Evolutionary conservation across 2,113 vertebrate genomes (phyloP).

Genomic region (Malaclemys terrapin): DNA sequence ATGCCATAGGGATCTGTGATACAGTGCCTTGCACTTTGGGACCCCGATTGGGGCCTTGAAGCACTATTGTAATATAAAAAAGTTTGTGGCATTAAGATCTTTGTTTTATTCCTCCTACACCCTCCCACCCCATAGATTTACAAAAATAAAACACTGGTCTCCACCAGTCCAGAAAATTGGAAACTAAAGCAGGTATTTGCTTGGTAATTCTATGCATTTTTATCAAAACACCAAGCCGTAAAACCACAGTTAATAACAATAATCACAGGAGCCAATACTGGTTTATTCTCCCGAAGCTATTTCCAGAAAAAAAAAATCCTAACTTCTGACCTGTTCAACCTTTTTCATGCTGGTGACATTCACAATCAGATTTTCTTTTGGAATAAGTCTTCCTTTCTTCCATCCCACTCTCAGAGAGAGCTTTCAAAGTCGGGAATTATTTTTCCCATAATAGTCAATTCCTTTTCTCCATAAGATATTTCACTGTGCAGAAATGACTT

Average conservation of each 20-base stretch:
- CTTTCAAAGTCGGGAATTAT: constrained; percentile 18
- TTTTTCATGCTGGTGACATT: constrained; percentile 22
- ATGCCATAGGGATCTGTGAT: not conserved
- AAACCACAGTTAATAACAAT: not conserved
- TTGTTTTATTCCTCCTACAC: not conserved
- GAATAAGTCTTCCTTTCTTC: constrained; percentile 5
- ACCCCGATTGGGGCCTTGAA: not conserved
- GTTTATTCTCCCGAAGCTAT: not conserved
- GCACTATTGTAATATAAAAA: not conserved
- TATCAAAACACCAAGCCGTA: not conserved
- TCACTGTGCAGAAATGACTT: constrained; percentile 48
- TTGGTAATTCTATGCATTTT: not conserved
- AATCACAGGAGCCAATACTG: not conserved
- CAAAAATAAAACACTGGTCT: not conserved
- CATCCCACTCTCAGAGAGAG: constrained; percentile 10
- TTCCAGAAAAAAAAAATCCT: not conserved
- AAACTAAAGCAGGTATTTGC: not conserved
- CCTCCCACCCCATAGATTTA: not conserved
- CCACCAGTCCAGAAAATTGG: not conserved
- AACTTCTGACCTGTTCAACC: constrained; percentile 9
- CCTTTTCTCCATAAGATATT: constrained; percentile 44
- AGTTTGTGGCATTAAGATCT: rapidly evolving
- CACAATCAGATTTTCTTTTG: constrained; percentile 18
- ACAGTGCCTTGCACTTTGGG: not conserved
- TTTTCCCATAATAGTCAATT: constrained; percentile 54